These are phyloP conservation scores for Mormyrops attenuatus DNA, from an alignment of 2,797 vertebrate species.

Conservation along the genomic window DNA sequence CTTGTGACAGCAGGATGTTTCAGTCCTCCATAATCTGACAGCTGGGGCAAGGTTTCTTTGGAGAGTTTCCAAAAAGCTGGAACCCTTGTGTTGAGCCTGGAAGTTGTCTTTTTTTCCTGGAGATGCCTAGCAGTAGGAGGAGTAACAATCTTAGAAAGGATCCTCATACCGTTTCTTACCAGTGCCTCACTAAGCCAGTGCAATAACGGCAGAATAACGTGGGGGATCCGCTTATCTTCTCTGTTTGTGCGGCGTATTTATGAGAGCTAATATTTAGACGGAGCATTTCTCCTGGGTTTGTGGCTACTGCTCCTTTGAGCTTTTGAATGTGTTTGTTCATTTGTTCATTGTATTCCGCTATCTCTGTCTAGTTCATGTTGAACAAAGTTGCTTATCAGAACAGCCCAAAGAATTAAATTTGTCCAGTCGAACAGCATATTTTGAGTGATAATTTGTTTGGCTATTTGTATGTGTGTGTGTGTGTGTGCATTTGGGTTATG, in stretches of 20 bases:
- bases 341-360: constrained; percentile 17
- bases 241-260: constrained; percentile 3
- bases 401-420: constrained; percentile 2
- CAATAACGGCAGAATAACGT: constrained; percentile 19
- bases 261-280: constrained; percentile 17
- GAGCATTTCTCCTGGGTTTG: neutral
- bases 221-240: constrained; percentile 14
- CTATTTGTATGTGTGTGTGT: neutral
- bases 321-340: constrained; percentile 18
- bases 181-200: neutral
- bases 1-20: neutral
- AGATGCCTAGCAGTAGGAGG: neutral
- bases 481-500: neutral
- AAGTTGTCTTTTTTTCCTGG: neutral
- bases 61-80: neutral
- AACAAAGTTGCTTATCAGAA: constrained; percentile 18
- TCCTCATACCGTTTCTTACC: neutral
- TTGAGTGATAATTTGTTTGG: neutral
- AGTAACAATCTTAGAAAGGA: neutral
- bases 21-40: neutral
- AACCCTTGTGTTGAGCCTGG: neutral
- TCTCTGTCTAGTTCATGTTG: neutral
- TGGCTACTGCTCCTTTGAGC: neutral
- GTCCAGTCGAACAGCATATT: neutral
- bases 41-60: neutral